These are phyloP conservation scores for Euthynnus affinis DNA, from an alignment of 2,797 vertebrate species.

Conservation along the genomic window DNA sequence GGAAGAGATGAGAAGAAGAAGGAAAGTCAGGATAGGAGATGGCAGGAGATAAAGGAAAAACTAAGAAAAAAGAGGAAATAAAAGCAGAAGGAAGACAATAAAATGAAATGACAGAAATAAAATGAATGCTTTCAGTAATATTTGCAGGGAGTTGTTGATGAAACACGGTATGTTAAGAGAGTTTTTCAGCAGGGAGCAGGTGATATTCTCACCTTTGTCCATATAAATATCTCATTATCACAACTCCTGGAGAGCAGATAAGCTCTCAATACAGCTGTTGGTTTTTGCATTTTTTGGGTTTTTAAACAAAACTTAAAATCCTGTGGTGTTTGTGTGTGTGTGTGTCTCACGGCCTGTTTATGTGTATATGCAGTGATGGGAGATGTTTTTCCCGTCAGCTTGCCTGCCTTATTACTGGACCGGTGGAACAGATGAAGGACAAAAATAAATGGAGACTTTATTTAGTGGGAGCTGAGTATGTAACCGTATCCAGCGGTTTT, in stretches of 20 bases:
- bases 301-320: conserved; percentile 30
- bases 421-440: conserved; percentile 84
- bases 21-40: not conserved
- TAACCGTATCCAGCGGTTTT: conserved; percentile 87
- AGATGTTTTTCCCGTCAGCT: conserved; percentile 59
- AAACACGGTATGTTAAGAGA: conserved; percentile 2
- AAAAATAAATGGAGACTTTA: conserved; percentile 84
- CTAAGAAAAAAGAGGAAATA: not conserved
- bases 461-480: conserved; percentile 85
- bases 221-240: conserved; percentile 11
- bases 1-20: conserved; percentile 28
- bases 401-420: conserved; percentile 79
- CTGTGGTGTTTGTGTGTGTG: not conserved
- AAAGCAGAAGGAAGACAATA: not conserved
- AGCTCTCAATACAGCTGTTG: conserved; percentile 9
- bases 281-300: conserved; percentile 11
- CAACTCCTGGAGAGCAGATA: not conserved
- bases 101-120: not conserved
- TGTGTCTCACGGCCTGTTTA: conserved; percentile 26
- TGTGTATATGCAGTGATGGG: conserved; percentile 47
- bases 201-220: conserved; percentile 15
- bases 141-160: conserved; percentile 5
- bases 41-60: not conserved
- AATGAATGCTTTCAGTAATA: conserved; percentile 6
- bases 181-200: conserved; percentile 16